Percentiles rank a stretch among this genome's conserved stretches.
Conservation (phyloP, 2,113 vertebrate species). For the Callaeas wilsoni region DNA sequence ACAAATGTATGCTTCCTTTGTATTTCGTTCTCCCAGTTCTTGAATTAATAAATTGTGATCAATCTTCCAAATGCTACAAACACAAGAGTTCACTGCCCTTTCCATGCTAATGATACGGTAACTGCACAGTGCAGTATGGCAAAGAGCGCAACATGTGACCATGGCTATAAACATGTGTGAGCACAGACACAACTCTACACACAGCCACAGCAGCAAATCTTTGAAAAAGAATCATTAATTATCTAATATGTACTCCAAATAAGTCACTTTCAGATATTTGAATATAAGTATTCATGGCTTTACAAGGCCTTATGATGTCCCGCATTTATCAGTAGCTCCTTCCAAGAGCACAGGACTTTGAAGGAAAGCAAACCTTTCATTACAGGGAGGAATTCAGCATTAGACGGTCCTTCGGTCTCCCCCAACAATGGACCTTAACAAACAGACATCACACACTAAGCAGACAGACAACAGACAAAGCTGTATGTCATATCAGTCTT, state of each 20-base stretch:
- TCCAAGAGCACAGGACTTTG: background rate
- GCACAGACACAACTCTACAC: background rate
- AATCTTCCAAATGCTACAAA: background rate
- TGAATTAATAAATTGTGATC: background rate
- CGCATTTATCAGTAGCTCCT: background rate
- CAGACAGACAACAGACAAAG: background rate
- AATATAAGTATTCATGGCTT: background rate
- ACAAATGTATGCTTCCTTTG: background rate
- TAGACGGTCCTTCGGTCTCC: background rate
- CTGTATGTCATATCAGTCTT: background rate
- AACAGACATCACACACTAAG: background rate
- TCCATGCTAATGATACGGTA: fast-evolving
- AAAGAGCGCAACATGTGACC: background rate
- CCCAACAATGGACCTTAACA: background rate
- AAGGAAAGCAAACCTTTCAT: background rate
- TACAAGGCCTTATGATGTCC: background rate
- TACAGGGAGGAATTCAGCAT: background rate
- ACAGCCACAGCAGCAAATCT: background rate
- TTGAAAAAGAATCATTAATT: background rate
- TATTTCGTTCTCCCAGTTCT: background rate
- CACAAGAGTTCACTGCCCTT: background rate
- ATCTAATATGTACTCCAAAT: background rate
- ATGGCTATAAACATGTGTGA: background rate
- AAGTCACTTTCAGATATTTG: background rate
- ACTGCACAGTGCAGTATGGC: background rate